Percentiles rank a stretch among this genome's conserved stretches.
These are phyloP conservation scores for Dryococelus australis DNA, from an alignment of 2,888 invertebrate species.

Conservation along the genomic window DNA sequence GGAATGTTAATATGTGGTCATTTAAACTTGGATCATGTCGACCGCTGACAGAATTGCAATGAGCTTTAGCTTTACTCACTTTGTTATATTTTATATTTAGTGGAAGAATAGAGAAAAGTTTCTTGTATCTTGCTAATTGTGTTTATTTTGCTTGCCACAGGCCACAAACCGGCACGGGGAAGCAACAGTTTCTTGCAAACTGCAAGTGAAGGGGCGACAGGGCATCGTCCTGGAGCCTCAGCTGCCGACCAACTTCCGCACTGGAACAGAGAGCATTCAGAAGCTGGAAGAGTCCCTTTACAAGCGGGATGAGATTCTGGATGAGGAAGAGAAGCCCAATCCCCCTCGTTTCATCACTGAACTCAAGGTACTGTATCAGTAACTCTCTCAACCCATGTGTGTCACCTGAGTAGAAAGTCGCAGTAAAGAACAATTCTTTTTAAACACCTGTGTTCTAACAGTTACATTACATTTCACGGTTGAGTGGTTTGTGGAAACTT, in stretches of 20 bases:
- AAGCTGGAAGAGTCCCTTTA: conserved; percentile 89
- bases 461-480: too few relatives aligned
- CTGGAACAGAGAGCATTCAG: conserved; percentile 89
- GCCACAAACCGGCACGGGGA: conserved; percentile 92
- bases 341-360: conserved; percentile 87
- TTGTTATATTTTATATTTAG: not conserved
- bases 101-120: not conserved
- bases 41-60: too few relatives aligned
- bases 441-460: too few relatives aligned
- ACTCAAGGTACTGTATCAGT: conserved; percentile 68
- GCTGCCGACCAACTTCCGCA: conserved; percentile 84
- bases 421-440: too few relatives aligned
- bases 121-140: not conserved
- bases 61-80: too few relatives aligned
- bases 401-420: too few relatives aligned
- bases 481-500: too few relatives aligned
- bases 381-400: not conserved
- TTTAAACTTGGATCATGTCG: too few relatives aligned
- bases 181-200: conserved; percentile 85
- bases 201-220: conserved; percentile 87
- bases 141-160: conserved; percentile 46
- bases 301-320: conserved; percentile 80
- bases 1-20: too few relatives aligned
- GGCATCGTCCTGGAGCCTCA: conserved; percentile 91
- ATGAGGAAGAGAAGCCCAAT: conserved; percentile 85